Conservation (phyloP, 2,113 vertebrate species). For the Psilopsiagon aurifrons region DNA sequence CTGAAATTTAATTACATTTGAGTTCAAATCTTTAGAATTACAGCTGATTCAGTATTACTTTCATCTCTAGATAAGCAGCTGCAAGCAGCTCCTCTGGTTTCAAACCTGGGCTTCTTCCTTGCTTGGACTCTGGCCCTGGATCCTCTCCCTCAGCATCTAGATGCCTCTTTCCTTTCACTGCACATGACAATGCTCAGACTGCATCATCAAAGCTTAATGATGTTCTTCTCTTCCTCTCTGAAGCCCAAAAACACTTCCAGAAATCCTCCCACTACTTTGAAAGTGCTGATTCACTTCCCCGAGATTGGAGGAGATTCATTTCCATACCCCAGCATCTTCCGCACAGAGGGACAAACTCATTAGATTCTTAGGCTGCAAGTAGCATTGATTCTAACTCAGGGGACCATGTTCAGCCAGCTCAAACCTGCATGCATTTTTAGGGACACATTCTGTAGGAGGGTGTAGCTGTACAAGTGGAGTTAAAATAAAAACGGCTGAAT, state of each 20-base stretch:
- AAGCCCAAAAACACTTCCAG: not conserved
- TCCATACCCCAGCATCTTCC: not conserved
- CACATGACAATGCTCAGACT: not conserved
- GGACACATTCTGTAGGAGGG: not conserved
- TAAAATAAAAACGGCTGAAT: not conserved
- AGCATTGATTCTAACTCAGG: not conserved
- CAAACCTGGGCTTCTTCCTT: not conserved
- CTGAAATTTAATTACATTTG: not conserved
- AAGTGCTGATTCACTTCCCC: not conserved
- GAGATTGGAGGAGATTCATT: not conserved
- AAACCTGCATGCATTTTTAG: not conserved
- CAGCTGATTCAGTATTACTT: not conserved
- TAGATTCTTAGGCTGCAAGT: not conserved
- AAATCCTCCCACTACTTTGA: not conserved
- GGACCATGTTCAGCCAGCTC: not conserved
- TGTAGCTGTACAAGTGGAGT: not conserved
- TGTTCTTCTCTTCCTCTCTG: not conserved
- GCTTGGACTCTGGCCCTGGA: not conserved
- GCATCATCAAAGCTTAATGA: rapidly evolving
- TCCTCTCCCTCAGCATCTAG: rapidly evolving
- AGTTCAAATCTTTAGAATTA: not conserved
- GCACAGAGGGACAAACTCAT: not conserved
- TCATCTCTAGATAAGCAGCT: not conserved
- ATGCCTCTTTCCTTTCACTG: not conserved
- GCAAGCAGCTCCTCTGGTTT: not conserved